Evolutionary conservation across 2,888 invertebrate genomes (phyloP).

Genomic region (Nymphalis polychloros): DNA sequence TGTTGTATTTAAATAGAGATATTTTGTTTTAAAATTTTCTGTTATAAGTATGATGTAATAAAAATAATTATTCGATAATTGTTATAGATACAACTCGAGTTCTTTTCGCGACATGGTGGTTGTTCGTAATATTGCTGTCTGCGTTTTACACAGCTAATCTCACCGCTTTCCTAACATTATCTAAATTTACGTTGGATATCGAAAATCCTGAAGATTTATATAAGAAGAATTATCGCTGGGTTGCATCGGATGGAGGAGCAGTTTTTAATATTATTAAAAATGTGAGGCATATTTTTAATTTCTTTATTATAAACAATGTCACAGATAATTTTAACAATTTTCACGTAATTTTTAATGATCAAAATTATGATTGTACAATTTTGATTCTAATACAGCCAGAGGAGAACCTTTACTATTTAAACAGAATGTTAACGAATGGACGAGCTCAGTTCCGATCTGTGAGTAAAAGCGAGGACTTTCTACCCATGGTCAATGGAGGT

Average conservation of each 20-base stretch:
- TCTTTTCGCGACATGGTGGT: slow-evolving; percentile 95
- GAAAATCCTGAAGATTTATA: slow-evolving; percentile 85
- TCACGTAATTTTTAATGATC: no score
- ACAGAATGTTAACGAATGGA: slow-evolving; percentile 66
- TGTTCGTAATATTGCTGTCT: slow-evolving; percentile 92
- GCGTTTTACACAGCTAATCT: slow-evolving; percentile 95
- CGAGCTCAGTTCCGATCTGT: slow-evolving; percentile 65
- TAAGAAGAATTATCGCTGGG: slow-evolving; percentile 86
- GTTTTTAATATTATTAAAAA: slow-evolving; percentile 84
- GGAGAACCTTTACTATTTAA: slow-evolving; percentile 67
- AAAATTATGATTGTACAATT: no score
- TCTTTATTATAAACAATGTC: no score
- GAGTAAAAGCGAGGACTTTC: slow-evolving; percentile 51
- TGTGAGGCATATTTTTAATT: slow-evolving; percentile 53
- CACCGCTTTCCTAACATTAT: slow-evolving; percentile 93
- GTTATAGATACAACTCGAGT: slow-evolving; percentile 89
- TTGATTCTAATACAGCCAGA: slow-evolving; percentile 52
- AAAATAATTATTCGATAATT: not conserved
- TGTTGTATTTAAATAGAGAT: not conserved
- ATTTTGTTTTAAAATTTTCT: no score
- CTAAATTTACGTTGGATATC: slow-evolving; percentile 91
- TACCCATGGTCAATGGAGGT: slow-evolving; percentile 59
- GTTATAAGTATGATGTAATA: not conserved
- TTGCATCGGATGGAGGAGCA: slow-evolving; percentile 85
- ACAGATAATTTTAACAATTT: no score